Base-by-base conservation (phyloP, 2,113 vertebrate genomes). In the Pseudopipra pipra region DNA sequence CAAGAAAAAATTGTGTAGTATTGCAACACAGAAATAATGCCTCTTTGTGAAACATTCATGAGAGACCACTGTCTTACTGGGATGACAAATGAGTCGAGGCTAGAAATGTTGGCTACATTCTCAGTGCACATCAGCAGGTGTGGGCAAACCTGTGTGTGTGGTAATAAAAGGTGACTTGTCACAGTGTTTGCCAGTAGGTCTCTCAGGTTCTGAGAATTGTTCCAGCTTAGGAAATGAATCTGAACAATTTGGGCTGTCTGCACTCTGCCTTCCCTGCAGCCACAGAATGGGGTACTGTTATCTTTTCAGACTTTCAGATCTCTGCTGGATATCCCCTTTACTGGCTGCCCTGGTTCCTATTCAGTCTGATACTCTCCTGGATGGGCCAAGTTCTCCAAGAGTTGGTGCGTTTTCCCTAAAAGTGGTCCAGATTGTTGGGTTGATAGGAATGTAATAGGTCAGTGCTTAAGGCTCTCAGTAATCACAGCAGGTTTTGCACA, bases 51-150 rank as follows among this genome's bases (percentile, higher is more conserved):
- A 87, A 65, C 14, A 21, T 51, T 80, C 17, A 25, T 19, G 21
- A 4, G 9, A 33, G 6, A 16, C 11, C 51, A 65, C 18, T 5
- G 14, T 89, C 44, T 70, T n/a, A 33, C 3, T 22, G 13, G 33
- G 33, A 11, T 28, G 14, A 24, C 7, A 28, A 11, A 37, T 41
- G 24, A 46, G 13, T 59, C 0, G 0, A 55, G 46, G 47, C 15
- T 31, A 25, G 61, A 62, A 25, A 19, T 31, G 6, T 3, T 78
- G 15, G 6, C 21, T 17, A 13, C 0, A 0, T 37, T 54, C 44
- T 51, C 20, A 11, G 6, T 13, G 25, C 15, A 23, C 8, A 31
- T 46, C 22, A 88, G 6, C 39, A 46, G 25, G 10, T 0, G 0
- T 47, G 39, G 73, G 30, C 61, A 41, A 41, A 27, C 18, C 25